A percentile compares a stretch with the other conserved stretches of the same genome.
Evolutionary conservation across 1,140 invertebrate genomes (phyloP).

Genomic region (Lepidotrigona ventralis): DNA sequence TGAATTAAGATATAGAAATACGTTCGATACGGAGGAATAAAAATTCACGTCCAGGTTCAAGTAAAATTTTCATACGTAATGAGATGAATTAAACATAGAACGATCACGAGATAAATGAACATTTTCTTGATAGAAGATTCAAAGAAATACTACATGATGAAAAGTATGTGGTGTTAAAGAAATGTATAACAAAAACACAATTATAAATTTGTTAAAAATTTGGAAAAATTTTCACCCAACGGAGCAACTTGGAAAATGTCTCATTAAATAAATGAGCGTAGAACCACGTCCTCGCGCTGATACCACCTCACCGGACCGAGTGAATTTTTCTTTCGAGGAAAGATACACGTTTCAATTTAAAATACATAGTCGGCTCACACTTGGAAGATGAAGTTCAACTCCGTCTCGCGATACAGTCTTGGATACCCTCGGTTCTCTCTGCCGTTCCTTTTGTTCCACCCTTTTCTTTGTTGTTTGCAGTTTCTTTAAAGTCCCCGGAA

Average conservation of each 20-base stretch:
- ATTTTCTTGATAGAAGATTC: no score
- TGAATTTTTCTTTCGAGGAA: background rate
- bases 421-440: background rate
- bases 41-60: background rate
- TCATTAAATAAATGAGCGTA: background rate
- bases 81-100: background rate
- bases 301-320: background rate
- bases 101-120: no score
- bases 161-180: no score
- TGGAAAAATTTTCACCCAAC: no score
- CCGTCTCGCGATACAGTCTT: background rate
- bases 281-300: background rate
- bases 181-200: no score
- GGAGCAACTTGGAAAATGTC: background rate
- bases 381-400: slow-evolving; percentile 6
- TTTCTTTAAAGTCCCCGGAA: background rate
- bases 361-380: background rate
- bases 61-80: background rate
- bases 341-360: background rate
- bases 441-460: background rate
- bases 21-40: background rate
- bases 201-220: no score
- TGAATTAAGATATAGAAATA: background rate
- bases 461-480: slow-evolving; percentile 18
- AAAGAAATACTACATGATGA: no score